Percentiles rank a stretch among this genome's conserved stretches.
Conservation (phyloP, 2,113 vertebrate genomes). For the Platysternon megacephalum region DNA sequence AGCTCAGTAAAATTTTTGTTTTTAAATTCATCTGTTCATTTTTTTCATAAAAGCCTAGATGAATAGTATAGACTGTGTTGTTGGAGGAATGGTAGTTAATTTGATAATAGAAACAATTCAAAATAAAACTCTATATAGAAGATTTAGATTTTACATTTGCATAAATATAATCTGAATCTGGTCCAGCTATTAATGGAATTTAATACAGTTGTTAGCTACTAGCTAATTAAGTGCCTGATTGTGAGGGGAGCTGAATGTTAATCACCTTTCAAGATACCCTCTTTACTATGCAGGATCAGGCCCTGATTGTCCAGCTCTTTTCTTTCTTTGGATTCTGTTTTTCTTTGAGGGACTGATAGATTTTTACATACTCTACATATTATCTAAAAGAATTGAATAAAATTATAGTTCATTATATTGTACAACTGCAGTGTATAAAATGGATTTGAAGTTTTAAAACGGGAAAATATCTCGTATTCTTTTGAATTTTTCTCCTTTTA, state of each 20-base stretch:
- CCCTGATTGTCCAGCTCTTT: not conserved
- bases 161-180: not conserved
- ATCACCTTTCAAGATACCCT: not conserved
- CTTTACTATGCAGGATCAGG: not conserved
- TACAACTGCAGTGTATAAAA: not conserved
- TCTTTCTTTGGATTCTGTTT: not conserved
- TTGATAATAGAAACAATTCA: too few species aligned
- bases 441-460: not conserved
- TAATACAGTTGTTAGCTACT: not conserved
- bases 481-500: not conserved
- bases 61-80: too few species aligned
- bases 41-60: too few species aligned
- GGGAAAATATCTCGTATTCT: not conserved
- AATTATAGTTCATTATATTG: not conserved
- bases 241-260: not conserved
- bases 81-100: too few species aligned
- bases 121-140: too few species aligned
- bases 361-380: not conserved
- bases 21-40: too few species aligned
- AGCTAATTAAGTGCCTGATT: not conserved
- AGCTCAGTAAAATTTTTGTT: too few species aligned
- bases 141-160: not conserved
- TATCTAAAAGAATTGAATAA: not conserved
- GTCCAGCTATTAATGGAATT: not conserved
- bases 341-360: not conserved